Conservation (phyloP, 2,888 invertebrate genomes). For the Serrognathus titanus region DNA sequence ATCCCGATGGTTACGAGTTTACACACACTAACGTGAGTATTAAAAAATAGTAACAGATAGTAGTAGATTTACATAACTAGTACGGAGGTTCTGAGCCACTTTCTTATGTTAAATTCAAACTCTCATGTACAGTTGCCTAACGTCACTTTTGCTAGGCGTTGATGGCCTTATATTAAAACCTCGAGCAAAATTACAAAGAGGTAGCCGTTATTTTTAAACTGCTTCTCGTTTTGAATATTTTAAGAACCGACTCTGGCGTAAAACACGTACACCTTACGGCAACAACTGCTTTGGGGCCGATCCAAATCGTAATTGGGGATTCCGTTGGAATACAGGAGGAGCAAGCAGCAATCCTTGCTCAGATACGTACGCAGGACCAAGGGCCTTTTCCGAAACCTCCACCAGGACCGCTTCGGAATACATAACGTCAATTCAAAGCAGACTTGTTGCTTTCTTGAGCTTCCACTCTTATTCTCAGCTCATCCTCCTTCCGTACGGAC, state of each 20-base stretch:
- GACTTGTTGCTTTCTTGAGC: conserved; percentile 57
- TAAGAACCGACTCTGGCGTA: conserved; percentile 66
- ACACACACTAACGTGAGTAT: conserved; percentile 59
- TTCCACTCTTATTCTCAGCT: conserved; percentile 75
- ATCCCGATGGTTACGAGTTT: conserved; percentile 73
- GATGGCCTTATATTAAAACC: too few relatives aligned
- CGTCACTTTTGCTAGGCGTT: too few relatives aligned
- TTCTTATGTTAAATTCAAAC: too few relatives aligned
- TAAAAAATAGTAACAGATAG: too few relatives aligned
- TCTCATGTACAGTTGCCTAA: too few relatives aligned
- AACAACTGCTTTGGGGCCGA: conserved; percentile 61
- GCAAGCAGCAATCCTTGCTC: conserved; percentile 57
- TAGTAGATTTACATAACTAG: too few relatives aligned
- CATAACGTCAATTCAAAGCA: conserved; percentile 43
- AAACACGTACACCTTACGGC: conserved; percentile 56
- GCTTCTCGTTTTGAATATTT: too few relatives aligned
- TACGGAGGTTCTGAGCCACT: too few relatives aligned
- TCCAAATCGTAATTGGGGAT: conserved; percentile 75
- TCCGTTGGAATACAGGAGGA: conserved; percentile 60
- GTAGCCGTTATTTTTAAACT: too few relatives aligned
- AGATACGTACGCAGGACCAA: conserved; percentile 63
- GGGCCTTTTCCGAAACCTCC: conserved; percentile 70
- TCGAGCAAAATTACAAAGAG: too few relatives aligned
- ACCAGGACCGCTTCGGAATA: conserved; percentile 55
- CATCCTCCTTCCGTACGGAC: conserved; percentile 68